A percentile compares a stretch with the other conserved stretches of the same genome.
Conservation (phyloP, 2,888 invertebrate genomes). For the Tupiocoris notatus region DNA sequence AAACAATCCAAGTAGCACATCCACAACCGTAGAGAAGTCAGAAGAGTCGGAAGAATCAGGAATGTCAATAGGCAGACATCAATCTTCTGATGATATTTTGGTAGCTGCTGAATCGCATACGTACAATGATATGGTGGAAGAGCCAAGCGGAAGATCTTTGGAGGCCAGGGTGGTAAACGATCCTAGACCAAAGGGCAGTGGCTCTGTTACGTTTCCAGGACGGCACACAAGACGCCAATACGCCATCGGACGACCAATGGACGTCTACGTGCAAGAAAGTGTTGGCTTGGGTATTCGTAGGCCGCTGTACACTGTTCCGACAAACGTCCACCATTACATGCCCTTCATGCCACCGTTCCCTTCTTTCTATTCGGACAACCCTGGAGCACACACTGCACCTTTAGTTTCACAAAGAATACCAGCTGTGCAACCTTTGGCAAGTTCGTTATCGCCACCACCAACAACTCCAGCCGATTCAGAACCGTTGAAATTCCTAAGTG, state of each 20-base stretch:
- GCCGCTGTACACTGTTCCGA: constrained; percentile 9
- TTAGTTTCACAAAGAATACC: constrained; percentile 9
- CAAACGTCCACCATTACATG: constrained; percentile 27
- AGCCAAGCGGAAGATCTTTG: constrained; percentile 10
- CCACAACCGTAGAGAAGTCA: neutral
- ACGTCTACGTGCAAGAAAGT: constrained; percentile 34
- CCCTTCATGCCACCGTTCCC: constrained; percentile 22
- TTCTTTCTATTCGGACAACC: constrained; percentile 20
- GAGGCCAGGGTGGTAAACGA: constrained; percentile 21
- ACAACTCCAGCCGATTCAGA: neutral
- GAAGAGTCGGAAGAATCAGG: too few relatives aligned
- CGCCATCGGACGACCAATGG: constrained; percentile 23
- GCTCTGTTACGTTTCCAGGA: constrained; percentile 36
- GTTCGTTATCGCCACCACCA: neutral
- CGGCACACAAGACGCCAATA: constrained; percentile 32
- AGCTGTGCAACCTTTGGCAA: neutral
- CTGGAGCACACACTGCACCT: constrained; percentile 5
- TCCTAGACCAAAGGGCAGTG: constrained; percentile 30
- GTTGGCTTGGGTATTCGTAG: constrained; percentile 13
- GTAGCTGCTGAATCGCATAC: constrained; percentile 11
- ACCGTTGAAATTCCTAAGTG: constrained; percentile 14
- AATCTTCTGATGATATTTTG: neutral
- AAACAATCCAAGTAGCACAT: neutral
- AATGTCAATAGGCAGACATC: too few relatives aligned
- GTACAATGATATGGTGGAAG: neutral